phyloP scores from a whole-genome alignment of 1,140 invertebrate genomes.

The Trichogramma pretiosum region DNA sequence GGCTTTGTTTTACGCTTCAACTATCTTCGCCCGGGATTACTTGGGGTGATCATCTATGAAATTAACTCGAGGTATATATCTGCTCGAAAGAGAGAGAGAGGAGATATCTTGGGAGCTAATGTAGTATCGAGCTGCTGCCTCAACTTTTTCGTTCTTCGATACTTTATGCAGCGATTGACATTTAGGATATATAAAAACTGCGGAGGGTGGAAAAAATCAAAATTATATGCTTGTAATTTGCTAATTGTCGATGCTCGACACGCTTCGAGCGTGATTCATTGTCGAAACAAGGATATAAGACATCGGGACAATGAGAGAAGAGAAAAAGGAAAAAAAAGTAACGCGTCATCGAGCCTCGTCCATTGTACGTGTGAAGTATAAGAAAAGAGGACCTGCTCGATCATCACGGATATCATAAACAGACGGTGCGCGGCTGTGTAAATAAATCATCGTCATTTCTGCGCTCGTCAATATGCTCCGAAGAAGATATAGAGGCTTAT shows the following conservation, averaged over 20 bases:
- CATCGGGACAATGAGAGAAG: slow-evolving; percentile 13
- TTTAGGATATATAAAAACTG: slow-evolving; percentile 12
- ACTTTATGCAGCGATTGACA: neutral
- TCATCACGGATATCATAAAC: too few relatives aligned
- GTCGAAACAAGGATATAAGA: slow-evolving; percentile 6
- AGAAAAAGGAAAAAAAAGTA: slow-evolving; percentile 25
- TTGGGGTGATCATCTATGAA: slow-evolving; percentile 48
- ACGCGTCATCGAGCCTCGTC: slow-evolving; percentile 37
- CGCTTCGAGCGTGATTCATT: slow-evolving; percentile 10
- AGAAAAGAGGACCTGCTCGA: slow-evolving; percentile 35
- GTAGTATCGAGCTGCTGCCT: too few relatives aligned
- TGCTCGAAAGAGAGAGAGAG: neutral
- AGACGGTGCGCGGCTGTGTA: slow-evolving; percentile 36
- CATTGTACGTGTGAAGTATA: too few relatives aligned
- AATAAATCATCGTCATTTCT: slow-evolving; percentile 41
- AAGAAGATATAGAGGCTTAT: slow-evolving; percentile 29
- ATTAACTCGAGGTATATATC: slow-evolving; percentile 37
- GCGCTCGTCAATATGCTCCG: too few relatives aligned
- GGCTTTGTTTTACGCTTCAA: slow-evolving; percentile 45
- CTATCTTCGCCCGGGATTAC: slow-evolving; percentile 34
- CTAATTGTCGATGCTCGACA: slow-evolving; percentile 1
- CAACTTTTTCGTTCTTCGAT: neutral
- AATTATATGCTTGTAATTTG: neutral
- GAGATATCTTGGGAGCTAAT: too few relatives aligned
- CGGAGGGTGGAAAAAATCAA: neutral